Base-by-base conservation (phyloP, 2,797 vertebrate genomes). In the Phataginus tricuspis region DNA sequence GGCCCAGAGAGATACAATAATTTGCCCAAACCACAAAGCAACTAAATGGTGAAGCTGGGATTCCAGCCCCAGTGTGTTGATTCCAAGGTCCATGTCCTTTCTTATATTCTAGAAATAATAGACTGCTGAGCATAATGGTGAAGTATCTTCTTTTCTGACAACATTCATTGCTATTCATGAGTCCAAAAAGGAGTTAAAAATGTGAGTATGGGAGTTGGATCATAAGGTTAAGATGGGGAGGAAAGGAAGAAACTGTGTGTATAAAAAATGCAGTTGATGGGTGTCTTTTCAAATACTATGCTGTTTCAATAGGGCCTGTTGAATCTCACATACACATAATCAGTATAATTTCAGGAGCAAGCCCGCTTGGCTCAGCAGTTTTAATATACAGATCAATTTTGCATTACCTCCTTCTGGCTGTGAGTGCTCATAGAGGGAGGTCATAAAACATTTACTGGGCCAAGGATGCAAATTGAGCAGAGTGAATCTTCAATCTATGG, bases 331-430 rank as follows among this genome's bases (percentile, higher is more conserved):
- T 64, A 92, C 97, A 98, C 97, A 98, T 98, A 99, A 99, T 99
- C 99, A 98, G 98, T 98, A 98, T 98, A 98, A 99, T 99, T 99
- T 97, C 98, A 98, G 98, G 97, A 98, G 98, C 98, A 98, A 96
- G 97, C 98, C 98, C 98, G 98, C 99, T 99, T 99, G 98, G 98
- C 98, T 99, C 99, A 99, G 99, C 99, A 99, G 98, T 99, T 99
- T 99, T 99, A 99, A 99, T 99, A 99, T 98, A 99, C 98, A 99
- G 99, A 99, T 99, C 99, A 99, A 99, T 99, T 99, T 99, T 99
- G 98, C 99, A 99, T 99, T 99, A 99, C 99, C 98, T 99, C 98
- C 98, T 99, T 98, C 99, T 99, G 98, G 98, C 98, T 99, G 98
- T 98, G 98, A 99, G 98, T 98, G 98, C 98, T 99, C 98, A 74